Conservation (phyloP, 2,888 invertebrate species). For the Stramonita haemastoma region DNA sequence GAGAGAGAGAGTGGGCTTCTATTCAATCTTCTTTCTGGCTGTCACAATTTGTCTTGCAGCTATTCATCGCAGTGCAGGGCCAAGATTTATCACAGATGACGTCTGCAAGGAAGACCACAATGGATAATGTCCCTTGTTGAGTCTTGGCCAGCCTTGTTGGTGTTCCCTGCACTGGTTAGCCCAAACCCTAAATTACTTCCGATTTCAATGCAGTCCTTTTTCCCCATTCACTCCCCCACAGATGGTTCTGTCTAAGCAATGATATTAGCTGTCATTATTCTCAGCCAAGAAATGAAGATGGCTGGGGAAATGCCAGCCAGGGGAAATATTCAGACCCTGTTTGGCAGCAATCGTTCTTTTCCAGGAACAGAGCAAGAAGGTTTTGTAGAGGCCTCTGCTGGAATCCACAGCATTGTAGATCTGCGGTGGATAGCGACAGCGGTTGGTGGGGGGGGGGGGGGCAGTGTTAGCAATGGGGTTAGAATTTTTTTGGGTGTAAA, state of each 20-base stretch:
- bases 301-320: conserved; percentile 33
- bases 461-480: too few species aligned
- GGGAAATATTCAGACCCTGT: conserved; percentile 38
- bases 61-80: too few species aligned
- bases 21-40: conserved; percentile 47
- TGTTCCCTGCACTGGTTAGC: not conserved
- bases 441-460: too few species aligned
- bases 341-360: not conserved
- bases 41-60: not conserved
- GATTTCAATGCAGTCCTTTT: conserved; percentile 36
- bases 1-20: conserved; percentile 33
- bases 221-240: not conserved
- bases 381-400: too few species aligned
- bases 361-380: too few species aligned
- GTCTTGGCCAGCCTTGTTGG: conserved; percentile 18
- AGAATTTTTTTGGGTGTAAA: too few species aligned
- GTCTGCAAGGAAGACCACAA: conserved; percentile 19
- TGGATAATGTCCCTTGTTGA: conserved; percentile 20
- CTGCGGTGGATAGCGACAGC: too few species aligned
- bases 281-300: not conserved
- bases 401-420: too few species aligned
- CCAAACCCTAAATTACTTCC: conserved; percentile 33
- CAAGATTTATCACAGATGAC: conserved; percentile 1
- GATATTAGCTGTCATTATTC: conserved; percentile 29
- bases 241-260: conserved; percentile 16